These are phyloP conservation scores for Synergus gifuensis DNA, from an alignment of 2,888 invertebrate species.

Conservation along the genomic window DNA sequence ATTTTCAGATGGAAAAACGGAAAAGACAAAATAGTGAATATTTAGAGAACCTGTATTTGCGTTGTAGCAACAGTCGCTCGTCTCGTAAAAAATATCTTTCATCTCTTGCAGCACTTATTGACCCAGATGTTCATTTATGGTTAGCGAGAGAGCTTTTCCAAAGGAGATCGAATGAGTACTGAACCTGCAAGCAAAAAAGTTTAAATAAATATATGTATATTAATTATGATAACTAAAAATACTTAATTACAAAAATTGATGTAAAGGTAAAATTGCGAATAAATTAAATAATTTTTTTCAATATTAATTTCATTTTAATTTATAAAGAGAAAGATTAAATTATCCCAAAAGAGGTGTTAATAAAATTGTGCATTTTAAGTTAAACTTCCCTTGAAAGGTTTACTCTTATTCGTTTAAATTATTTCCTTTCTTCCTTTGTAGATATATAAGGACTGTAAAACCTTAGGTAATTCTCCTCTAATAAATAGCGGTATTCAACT, in stretches of 20 bases:
- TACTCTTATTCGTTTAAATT: neutral
- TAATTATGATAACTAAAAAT: neutral
- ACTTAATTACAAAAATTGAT: neutral
- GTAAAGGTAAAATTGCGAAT: neutral
- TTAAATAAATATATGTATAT: neutral
- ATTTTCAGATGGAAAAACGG: neutral
- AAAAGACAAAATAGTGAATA: neutral
- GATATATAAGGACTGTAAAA: neutral
- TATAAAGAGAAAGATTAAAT: too few species aligned
- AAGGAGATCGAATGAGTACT: neutral
- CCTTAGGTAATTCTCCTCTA: neutral
- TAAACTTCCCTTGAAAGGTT: neutral
- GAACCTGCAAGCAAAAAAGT: neutral
- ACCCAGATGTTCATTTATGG: constrained; percentile 34
- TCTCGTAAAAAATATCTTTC: constrained; percentile 27
- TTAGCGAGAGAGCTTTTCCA: constrained; percentile 15
- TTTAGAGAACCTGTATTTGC: constrained; percentile 4
- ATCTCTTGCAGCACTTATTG: constrained; percentile 32
- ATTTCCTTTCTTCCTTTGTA: neutral
- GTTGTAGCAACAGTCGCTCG: neutral
- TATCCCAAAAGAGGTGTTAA: too few species aligned
- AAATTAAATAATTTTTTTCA: neutral
- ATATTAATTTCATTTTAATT: too few species aligned
- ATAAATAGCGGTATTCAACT: neutral
- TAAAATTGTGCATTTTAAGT: neutral